Conservation (phyloP, 1,140 invertebrate species). For the Spodoptera litura region DNA sequence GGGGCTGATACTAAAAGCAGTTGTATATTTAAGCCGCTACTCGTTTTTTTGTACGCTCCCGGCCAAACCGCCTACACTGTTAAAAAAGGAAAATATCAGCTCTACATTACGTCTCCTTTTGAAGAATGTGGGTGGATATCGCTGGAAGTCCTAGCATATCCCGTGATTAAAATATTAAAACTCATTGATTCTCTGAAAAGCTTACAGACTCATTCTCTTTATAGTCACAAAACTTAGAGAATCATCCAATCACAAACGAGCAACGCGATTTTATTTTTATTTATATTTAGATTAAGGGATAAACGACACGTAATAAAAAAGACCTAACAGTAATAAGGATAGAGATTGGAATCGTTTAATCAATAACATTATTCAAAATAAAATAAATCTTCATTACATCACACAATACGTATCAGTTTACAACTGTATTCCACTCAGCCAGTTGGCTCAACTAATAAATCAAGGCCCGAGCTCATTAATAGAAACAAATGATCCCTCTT, state of each 20-base stretch:
- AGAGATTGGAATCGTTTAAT: too few relatives aligned
- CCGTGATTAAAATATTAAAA: constrained; percentile 20
- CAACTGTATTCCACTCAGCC: constrained; percentile 5
- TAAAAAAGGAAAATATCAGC: not conserved
- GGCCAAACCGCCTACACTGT: constrained; percentile 10
- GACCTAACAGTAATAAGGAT: too few relatives aligned
- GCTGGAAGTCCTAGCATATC: constrained; percentile 5
- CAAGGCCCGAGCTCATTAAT: constrained; percentile 31
- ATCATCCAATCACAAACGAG: not conserved
- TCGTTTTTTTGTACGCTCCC: constrained; percentile 1
- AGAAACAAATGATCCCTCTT: constrained; percentile 44
- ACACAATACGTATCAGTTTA: constrained; percentile 9
- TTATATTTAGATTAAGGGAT: not conserved
- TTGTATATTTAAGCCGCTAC: constrained; percentile 12
- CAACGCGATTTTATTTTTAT: constrained; percentile 1
- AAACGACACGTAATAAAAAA: too few relatives aligned
- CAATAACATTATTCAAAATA: not conserved
- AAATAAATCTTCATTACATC: constrained; percentile 7
- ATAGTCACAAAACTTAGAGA: constrained; percentile 2
- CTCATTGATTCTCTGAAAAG: constrained; percentile 2
- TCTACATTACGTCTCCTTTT: too few relatives aligned
- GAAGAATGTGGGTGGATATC: constrained; percentile 11
- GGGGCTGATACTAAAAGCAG: not conserved
- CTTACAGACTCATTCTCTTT: not conserved
- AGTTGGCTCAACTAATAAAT: constrained; percentile 30